These are phyloP conservation scores for Strigamia transsilvanica DNA, from an alignment of 2,888 invertebrate genomes.

Conservation along the genomic window DNA sequence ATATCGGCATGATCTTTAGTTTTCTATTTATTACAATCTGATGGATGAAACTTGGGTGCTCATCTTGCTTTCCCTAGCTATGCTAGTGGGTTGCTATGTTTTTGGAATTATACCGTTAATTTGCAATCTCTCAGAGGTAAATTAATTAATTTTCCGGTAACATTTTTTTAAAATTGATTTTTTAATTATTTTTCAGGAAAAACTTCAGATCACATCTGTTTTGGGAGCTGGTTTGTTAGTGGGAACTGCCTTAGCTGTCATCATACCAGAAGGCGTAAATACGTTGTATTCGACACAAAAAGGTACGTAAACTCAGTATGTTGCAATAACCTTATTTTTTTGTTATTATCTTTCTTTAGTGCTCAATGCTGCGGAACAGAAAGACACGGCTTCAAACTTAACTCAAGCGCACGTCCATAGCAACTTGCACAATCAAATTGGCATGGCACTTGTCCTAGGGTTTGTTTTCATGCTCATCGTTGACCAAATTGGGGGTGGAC, in stretches of 20 bases:
- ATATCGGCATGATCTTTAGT: slow-evolving; percentile 63
- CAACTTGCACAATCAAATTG: slow-evolving; percentile 83
- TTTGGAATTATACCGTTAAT: slow-evolving; percentile 95
- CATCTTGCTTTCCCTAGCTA: slow-evolving; percentile 83
- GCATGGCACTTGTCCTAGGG: slow-evolving; percentile 90
- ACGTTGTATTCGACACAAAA: slow-evolving; percentile 60
- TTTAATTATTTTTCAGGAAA: slow-evolving; percentile 74
- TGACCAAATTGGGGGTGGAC: slow-evolving; percentile 74
- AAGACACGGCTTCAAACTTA: background rate
- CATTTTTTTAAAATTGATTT: background rate
- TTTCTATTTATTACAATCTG: slow-evolving; percentile 69
- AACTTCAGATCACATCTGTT: slow-evolving; percentile 90
- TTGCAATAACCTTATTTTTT: background rate
- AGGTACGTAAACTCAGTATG: slow-evolving; percentile 54
- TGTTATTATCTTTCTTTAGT: background rate
- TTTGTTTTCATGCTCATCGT: slow-evolving; percentile 98
- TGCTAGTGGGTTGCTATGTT: slow-evolving; percentile 95
- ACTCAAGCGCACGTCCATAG: background rate
- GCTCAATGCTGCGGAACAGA: background rate
- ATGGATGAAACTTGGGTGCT: slow-evolving; percentile 88
- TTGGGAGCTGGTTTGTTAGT: slow-evolving; percentile 96
- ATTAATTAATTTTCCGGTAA: slow-evolving; percentile 55
- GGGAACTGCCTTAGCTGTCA: slow-evolving; percentile 96
- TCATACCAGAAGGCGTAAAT: slow-evolving; percentile 98
- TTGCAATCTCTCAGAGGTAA: slow-evolving; percentile 93